Evolutionary conservation across 2,113 vertebrate species (phyloP).

Genomic region (Opisthocomus hoazin): DNA sequence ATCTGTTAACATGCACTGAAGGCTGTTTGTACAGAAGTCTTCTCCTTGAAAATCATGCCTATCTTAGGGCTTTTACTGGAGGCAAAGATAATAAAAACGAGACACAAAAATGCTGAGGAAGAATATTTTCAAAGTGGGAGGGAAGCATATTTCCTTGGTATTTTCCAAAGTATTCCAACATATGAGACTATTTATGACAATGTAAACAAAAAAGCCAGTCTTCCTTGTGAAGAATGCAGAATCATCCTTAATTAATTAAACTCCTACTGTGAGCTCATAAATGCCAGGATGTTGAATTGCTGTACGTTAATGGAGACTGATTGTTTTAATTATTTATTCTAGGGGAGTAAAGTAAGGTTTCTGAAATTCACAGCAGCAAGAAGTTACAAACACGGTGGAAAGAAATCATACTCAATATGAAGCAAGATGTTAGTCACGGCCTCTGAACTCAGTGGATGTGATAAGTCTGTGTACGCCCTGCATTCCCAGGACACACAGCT

Average conservation of each 20-base stretch:
- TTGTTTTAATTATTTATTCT: not conserved
- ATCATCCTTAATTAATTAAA: slow-evolving; percentile 59
- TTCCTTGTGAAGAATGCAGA: slow-evolving; percentile 42
- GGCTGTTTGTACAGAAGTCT: not conserved
- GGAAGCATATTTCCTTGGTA: slow-evolving; percentile 9
- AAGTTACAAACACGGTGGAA: not conserved
- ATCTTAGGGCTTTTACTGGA: slow-evolving; percentile 6
- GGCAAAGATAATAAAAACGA: not conserved
- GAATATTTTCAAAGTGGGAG: slow-evolving; percentile 10
- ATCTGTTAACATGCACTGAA: not conserved
- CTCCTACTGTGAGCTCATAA: slow-evolving; percentile 59
- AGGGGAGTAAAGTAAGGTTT: not conserved
- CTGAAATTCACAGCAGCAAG: not conserved
- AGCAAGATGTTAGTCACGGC: not conserved
- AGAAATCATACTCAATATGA: not conserved
- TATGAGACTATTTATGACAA: slow-evolving; percentile 19
- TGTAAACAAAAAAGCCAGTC: slow-evolving; percentile 54
- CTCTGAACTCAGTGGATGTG: not conserved
- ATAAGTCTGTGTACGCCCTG: not conserved
- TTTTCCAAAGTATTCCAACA: slow-evolving; percentile 31
- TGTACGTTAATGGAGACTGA: not conserved
- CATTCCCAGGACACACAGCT: not conserved
- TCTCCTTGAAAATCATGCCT: not conserved
- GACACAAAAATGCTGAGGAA: not conserved
- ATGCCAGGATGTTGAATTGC: not conserved